Evolutionary conservation across 2,888 invertebrate genomes (phyloP), one percentile per base, ranked within the genome.

Genomic region (Saturnia japonica): DNA sequence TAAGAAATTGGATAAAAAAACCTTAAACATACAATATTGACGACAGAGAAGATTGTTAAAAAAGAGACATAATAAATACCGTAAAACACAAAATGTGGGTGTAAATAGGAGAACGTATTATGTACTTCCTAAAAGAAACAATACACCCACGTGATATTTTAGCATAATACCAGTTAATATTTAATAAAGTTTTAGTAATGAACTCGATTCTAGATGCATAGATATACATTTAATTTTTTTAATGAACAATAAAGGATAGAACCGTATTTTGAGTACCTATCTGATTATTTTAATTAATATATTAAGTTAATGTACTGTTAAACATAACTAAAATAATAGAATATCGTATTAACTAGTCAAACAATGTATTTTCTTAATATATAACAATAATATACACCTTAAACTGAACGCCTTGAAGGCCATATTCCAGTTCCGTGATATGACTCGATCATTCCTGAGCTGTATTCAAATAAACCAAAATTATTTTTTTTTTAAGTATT

Each of bases 341-440:
- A 54, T 54, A 54, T 22, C 22, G 54, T 0, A 54, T 22, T 19
- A 60, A 28, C 1, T 28, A 14, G 4, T 14, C 57, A 6, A 14
- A 28, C 14, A 28, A 12, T 60, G 34, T 34, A 34, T 28, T 60
- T 40, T 72, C 75, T 75, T 22, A 54, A 70, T 28, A 66, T 69
- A 75, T 69, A 80, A 84, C 82, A 89, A 88, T 80, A 83, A 88
- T 86, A 88, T 80, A 87, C 86, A 90, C 90, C 88, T 90, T 85
- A 75, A 76, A 42, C 67, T 28, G 25, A 77, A 76, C 81, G 84
- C 84, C 78, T 82, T 79, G 78, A 80, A 74, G 78, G 80, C 77
- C 78, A 82, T 89, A 89, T 88, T 85, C 86, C 88, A 42, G 19
- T 82, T 80, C 82, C 79, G 77, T 74, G 76, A 77, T 76, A 77